These are phyloP conservation scores for Lycocerus yunnanus DNA, from an alignment of 2,888 invertebrate species.

Conservation along the genomic window DNA sequence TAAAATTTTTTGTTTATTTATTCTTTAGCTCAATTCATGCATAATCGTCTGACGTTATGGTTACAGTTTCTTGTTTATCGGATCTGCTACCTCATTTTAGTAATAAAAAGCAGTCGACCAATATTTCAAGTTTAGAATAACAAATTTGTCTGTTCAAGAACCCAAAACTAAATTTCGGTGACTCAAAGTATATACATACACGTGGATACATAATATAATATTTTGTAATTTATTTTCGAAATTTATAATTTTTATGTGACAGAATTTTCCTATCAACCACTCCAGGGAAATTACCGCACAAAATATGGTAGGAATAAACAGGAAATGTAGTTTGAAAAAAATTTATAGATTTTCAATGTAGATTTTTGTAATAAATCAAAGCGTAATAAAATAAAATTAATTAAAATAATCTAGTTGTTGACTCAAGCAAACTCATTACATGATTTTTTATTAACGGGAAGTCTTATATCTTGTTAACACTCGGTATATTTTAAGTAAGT, in stretches of 20 bases:
- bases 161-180: not conserved
- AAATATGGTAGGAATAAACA: not conserved
- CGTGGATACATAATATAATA: not conserved
- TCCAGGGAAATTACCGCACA: not conserved
- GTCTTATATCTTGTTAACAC: too few species aligned
- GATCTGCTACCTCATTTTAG: not conserved
- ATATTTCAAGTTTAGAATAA: not conserved
- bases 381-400: not conserved
- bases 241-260: not conserved
- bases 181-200: not conserved
- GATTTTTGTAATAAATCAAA: not conserved
- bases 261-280: not conserved
- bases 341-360: not conserved
- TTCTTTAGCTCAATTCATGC: not conserved
- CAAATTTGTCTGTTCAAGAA: not conserved
- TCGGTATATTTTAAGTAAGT: too few species aligned
- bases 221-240: not conserved
- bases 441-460: too few species aligned
- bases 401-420: too few species aligned
- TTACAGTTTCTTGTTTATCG: not conserved
- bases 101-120: not conserved
- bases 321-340: not conserved
- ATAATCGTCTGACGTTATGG: not conserved
- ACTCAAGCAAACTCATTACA: too few species aligned
- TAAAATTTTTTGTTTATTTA: not conserved